These are phyloP conservation scores for Arbacia lixula DNA, from an alignment of 53 echinoderm and acorn worm genomes.

Conservation along the genomic window DNA sequence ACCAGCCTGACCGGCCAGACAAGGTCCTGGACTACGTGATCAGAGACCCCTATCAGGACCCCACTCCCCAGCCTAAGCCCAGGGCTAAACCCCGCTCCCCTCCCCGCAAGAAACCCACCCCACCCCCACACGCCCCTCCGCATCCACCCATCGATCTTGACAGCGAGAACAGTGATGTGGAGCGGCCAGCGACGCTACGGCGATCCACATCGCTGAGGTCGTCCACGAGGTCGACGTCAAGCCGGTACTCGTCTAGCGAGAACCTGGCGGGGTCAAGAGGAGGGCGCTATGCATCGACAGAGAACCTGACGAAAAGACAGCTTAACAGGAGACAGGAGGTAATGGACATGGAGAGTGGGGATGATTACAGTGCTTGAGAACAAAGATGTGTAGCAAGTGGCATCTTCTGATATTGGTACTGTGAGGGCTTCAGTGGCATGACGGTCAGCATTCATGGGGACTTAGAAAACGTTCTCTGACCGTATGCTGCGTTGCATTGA, in stretches of 20 bases:
- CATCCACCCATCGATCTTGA: conserved; percentile 26
- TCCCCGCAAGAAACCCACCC: conserved; percentile 37
- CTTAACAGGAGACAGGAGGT: conserved; percentile 36
- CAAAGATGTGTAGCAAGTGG: too few species aligned
- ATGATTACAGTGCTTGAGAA: conserved; percentile 30
- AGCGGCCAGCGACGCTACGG: conserved; percentile 45
- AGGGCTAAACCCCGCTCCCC: conserved; percentile 42
- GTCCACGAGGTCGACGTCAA: conserved; percentile 3
- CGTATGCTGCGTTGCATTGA: too few species aligned
- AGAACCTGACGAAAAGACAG: conserved; percentile 67
- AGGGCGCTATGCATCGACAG: conserved; percentile 77
- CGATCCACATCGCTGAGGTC: conserved; percentile 61
- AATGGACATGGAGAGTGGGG: conserved; percentile 40
- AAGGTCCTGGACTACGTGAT: conserved; percentile 36
- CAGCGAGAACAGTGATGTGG: conserved; percentile 61
- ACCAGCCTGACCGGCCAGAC: conserved; percentile 1
- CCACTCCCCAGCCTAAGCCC: conserved; percentile 33
- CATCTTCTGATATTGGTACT: too few species aligned
- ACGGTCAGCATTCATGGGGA: too few species aligned
- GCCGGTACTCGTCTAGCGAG: conserved; percentile 57
- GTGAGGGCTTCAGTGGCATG: too few species aligned
- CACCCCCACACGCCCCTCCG: conserved; percentile 24
- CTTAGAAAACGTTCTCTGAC: too few species aligned
- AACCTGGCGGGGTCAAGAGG: conserved; percentile 44
- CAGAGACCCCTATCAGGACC: conserved; percentile 9